These are phyloP conservation scores for Galbula dea DNA, from an alignment of 2,113 vertebrate species.

Conservation along the genomic window DNA sequence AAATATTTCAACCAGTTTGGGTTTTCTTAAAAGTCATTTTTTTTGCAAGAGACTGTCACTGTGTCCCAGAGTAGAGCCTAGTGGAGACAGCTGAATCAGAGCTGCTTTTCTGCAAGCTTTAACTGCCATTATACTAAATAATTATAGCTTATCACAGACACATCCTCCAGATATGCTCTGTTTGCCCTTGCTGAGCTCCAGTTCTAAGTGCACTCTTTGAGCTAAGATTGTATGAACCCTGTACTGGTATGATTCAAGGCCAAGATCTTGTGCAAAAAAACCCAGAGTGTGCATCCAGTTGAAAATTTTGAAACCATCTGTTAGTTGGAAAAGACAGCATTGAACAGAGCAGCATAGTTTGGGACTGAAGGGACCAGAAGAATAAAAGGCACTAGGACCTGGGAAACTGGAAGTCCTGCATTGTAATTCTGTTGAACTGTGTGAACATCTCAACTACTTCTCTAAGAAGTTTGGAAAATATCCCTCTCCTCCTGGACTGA, in stretches of 20 bases:
- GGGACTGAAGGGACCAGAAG: background rate
- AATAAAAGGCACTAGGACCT: background rate
- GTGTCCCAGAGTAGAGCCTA: background rate
- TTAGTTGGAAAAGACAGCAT: background rate
- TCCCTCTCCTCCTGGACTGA: background rate
- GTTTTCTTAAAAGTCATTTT: background rate
- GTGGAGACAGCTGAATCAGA: accelerated
- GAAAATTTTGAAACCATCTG: background rate
- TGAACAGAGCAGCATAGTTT: background rate
- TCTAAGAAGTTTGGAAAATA: background rate
- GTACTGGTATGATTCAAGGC: background rate
- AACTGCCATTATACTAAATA: background rate
- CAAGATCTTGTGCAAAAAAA: background rate
- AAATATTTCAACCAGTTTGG: background rate
- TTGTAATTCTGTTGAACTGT: background rate
- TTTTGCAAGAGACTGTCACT: background rate
- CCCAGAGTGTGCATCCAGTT: background rate
- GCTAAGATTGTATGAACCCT: background rate
- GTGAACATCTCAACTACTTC: background rate
- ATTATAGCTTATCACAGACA: background rate
- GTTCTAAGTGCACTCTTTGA: background rate
- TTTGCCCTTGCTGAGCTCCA: background rate
- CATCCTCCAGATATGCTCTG: background rate
- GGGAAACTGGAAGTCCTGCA: background rate
- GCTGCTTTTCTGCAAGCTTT: background rate